phyloP scores from a whole-genome alignment of 2,888 invertebrate species.

The Drosophila yooni region DNA sequence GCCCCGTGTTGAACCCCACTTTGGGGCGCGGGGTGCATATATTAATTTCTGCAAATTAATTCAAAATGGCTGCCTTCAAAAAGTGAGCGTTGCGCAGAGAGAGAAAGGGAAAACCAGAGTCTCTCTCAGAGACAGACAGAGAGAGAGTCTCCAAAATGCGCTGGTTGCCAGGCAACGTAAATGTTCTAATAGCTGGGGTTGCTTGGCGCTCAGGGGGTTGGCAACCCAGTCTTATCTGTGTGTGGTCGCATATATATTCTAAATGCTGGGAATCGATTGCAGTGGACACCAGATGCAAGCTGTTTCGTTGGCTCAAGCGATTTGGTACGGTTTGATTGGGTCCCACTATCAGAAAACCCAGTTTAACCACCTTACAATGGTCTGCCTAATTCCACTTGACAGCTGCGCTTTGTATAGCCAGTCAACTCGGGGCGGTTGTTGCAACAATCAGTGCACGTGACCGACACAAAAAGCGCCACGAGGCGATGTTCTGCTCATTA shows the following conservation, averaged over 20 bases:
- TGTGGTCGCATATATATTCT: slow-evolving; percentile 5
- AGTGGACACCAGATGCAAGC: slow-evolving; percentile 80
- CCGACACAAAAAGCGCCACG: slow-evolving; percentile 62
- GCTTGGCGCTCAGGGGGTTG: slow-evolving; percentile 44
- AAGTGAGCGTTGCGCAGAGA: slow-evolving; percentile 45
- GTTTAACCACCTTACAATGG: slow-evolving; percentile 52
- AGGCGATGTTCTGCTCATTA: slow-evolving; percentile 74
- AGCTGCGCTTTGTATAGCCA: slow-evolving; percentile 43
- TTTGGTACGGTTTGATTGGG: slow-evolving; percentile 61
- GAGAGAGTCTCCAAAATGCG: slow-evolving; percentile 58
- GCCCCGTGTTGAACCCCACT: neutral
- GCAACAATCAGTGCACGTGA: slow-evolving; percentile 70
- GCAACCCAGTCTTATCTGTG: slow-evolving; percentile 8
- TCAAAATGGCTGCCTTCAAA: slow-evolving; percentile 74
- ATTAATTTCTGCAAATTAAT: slow-evolving; percentile 61
- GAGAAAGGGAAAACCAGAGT: slow-evolving; percentile 15
- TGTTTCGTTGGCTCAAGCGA: slow-evolving; percentile 70
- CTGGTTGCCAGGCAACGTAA: slow-evolving; percentile 56
- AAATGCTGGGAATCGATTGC: slow-evolving; percentile 69
- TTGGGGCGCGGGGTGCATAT: slow-evolving; percentile 22
- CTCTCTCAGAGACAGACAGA: slow-evolving; percentile 4
- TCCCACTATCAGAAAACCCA: slow-evolving; percentile 21
- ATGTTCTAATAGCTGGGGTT: slow-evolving; percentile 35
- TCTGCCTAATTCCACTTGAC: slow-evolving; percentile 62
- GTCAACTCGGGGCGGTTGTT: slow-evolving; percentile 13